Evolutionary conservation across 2,797 vertebrate genomes (phyloP).

Genomic region (Erethizon dorsatum): DNA sequence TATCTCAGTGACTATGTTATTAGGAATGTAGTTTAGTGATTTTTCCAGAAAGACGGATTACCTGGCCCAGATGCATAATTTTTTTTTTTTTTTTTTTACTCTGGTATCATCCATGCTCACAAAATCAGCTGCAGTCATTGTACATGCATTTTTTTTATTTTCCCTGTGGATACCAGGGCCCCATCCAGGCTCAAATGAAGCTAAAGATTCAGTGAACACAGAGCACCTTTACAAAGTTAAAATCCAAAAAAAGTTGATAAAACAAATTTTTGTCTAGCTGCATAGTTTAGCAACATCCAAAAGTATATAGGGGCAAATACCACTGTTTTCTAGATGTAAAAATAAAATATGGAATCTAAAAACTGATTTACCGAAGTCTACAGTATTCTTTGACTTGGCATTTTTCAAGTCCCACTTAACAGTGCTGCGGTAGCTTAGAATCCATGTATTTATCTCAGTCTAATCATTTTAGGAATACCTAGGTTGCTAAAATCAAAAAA

Average conservation of each 20-base stretch:
- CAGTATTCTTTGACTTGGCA: background rate
- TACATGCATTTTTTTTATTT: constrained; percentile 5
- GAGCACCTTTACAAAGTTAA: background rate
- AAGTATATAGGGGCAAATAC: background rate
- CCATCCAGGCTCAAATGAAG: background rate
- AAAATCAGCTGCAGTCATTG: constrained; percentile 60
- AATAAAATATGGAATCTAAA: constrained; percentile 42
- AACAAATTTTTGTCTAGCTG: background rate
- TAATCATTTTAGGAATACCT: constrained; percentile 1
- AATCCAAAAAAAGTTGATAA: constrained; percentile 27
- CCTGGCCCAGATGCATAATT: constrained; percentile 73
- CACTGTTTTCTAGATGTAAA: background rate
- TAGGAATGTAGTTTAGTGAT: constrained; percentile 66
- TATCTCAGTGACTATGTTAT: constrained; percentile 70
- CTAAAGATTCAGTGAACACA: background rate
- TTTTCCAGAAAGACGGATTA: constrained; percentile 73
- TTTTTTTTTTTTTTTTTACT: constrained; percentile 12
- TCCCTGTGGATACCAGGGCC: background rate
- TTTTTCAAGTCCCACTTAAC: background rate
- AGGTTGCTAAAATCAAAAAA: background rate
- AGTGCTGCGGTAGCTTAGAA: background rate
- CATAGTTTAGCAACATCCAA: background rate
- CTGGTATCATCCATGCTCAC: constrained; percentile 65
- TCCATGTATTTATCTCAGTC: background rate
- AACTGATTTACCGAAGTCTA: constrained; percentile 15